These are phyloP conservation scores for Heliconius ethilla DNA, from an alignment of 2,888 invertebrate genomes.

Conservation along the genomic window DNA sequence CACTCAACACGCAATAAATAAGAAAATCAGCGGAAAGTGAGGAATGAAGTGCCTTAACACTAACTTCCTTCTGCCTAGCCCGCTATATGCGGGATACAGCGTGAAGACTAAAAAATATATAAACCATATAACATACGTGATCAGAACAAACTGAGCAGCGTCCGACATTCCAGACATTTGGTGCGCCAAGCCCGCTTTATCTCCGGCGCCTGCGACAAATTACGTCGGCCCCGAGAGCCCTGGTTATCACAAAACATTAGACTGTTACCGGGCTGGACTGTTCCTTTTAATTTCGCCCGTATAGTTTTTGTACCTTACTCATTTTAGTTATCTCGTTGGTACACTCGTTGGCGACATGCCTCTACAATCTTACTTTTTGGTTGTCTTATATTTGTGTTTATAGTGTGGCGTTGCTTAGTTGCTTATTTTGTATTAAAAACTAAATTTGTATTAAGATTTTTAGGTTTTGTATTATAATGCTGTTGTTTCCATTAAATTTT, in stretches of 20 bases:
- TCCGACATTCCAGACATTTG: slow-evolving; percentile 70
- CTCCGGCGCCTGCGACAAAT: slow-evolving; percentile 81
- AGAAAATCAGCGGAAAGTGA: too few relatives aligned
- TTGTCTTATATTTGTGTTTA: not conserved
- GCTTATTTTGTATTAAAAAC: not conserved
- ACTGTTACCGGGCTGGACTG: slow-evolving; percentile 60
- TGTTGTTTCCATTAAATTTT: not conserved
- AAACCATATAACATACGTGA: not conserved
- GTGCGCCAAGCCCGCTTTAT: slow-evolving; percentile 67
- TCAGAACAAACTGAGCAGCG: slow-evolving; percentile 49
- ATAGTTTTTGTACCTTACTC: slow-evolving; percentile 74
- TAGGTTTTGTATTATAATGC: not conserved
- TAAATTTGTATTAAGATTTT: not conserved
- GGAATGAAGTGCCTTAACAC: too few relatives aligned
- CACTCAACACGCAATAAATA: too few relatives aligned
- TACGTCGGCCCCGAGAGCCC: slow-evolving; percentile 76
- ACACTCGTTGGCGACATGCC: slow-evolving; percentile 57
- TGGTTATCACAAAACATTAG: slow-evolving; percentile 76
- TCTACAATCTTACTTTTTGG: slow-evolving; percentile 66
- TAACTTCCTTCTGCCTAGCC: too few relatives aligned
- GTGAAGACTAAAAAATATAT: too few relatives aligned
- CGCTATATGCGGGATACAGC: too few relatives aligned
- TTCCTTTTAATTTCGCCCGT: slow-evolving; percentile 78
- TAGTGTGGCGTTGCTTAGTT: not conserved
- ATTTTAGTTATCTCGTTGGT: slow-evolving; percentile 70